phyloP scores from a whole-genome alignment of 1,140 invertebrate species.

The Penaeus indicus region DNA sequence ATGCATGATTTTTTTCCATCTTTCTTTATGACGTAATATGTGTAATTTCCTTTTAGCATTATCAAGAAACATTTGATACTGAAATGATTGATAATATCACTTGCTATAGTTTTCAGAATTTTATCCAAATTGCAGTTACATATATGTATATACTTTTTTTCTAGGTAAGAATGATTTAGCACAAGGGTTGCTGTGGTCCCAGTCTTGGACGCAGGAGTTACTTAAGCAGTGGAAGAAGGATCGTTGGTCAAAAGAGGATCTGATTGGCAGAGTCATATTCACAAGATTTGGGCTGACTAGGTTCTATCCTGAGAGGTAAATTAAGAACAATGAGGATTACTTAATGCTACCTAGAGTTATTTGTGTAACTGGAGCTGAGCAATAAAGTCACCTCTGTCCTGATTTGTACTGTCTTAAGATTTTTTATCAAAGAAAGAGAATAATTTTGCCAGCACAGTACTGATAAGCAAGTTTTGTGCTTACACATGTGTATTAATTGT shows the following conservation, averaged over 20 bases:
- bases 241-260: conserved; percentile 2
- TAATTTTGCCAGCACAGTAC: too few relatives aligned
- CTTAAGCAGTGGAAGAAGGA: conserved; percentile 22
- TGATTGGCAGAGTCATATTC: conserved; percentile 38
- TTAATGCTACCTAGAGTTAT: neutral
- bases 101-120: too few relatives aligned
- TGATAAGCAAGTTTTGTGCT: too few relatives aligned
- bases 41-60: too few relatives aligned
- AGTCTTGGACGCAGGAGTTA: conserved; percentile 23
- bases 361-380: too few relatives aligned
- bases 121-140: neutral
- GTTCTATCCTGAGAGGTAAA: conserved; percentile 42
- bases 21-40: too few relatives aligned
- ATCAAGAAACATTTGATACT: too few relatives aligned
- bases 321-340: neutral
- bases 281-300: conserved; percentile 44
- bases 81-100: too few relatives aligned
- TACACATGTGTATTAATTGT: too few relatives aligned
- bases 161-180: conserved; percentile 39
- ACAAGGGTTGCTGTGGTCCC: conserved; percentile 47
- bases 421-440: too few relatives aligned
- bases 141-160: neutral
- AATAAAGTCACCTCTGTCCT: too few relatives aligned
- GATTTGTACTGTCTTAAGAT: too few relatives aligned
- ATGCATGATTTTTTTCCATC: neutral